phyloP scores from a whole-genome alignment of 2,888 invertebrate genomes.

The Lacanobia wlatinum region DNA sequence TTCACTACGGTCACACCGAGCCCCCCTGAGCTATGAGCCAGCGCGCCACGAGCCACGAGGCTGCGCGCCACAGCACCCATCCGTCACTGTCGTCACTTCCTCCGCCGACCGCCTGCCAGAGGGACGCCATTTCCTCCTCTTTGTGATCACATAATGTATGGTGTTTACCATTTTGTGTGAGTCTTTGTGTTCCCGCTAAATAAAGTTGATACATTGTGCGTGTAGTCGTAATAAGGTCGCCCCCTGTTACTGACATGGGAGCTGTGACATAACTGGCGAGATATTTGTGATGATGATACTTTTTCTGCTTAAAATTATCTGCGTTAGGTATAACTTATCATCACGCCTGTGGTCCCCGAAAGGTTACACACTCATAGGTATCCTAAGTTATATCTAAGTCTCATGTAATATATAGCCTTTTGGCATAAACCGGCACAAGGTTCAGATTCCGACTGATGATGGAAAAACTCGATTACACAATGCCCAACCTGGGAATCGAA shows the following conservation, averaged over 20 bases:
- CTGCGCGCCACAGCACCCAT: slow-evolving; percentile 9
- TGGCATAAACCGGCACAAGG: too few species aligned
- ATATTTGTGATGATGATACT: background rate
- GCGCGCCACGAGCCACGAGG: background rate
- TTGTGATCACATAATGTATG: slow-evolving; percentile 46
- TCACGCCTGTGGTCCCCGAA: background rate
- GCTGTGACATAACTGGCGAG: background rate
- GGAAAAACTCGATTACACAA: too few species aligned
- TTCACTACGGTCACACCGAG: background rate
- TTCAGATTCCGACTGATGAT: too few species aligned
- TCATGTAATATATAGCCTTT: too few species aligned
- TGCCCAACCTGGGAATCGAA: too few species aligned
- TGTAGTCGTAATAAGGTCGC: background rate
- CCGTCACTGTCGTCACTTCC: slow-evolving; percentile 44
- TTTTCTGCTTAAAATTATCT: background rate
- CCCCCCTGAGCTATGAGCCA: background rate
- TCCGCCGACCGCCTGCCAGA: slow-evolving; percentile 5
- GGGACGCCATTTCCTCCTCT: slow-evolving; percentile 41
- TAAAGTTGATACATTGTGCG: slow-evolving; percentile 24
- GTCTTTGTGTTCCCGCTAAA: slow-evolving; percentile 23
- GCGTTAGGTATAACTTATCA: background rate
- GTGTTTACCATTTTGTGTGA: slow-evolving; percentile 31
- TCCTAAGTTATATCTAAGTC: too few species aligned
- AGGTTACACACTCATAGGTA: background rate
- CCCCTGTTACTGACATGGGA: background rate